Conservation (phyloP, 2,797 vertebrate species). For the Neosilurus hyrtlii region DNA sequence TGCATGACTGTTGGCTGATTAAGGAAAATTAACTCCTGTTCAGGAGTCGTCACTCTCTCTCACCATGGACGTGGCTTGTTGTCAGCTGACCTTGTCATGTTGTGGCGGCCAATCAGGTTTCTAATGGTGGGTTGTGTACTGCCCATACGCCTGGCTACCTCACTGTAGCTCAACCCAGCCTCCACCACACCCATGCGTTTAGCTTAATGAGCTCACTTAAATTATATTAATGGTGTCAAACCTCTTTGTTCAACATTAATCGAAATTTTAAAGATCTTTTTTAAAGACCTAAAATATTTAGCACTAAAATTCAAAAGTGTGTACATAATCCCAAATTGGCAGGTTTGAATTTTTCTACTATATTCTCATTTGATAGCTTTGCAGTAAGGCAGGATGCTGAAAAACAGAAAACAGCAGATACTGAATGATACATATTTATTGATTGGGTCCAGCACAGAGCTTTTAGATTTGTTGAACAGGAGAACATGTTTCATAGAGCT, state of each 20-base stretch:
- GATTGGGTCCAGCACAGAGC: constrained; percentile 8
- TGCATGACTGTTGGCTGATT: too few species aligned
- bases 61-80: too few species aligned
- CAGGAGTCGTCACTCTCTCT: too few species aligned
- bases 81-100: too few species aligned
- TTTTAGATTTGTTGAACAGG: constrained; percentile 38
- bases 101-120: too few species aligned
- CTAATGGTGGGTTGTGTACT: too few species aligned
- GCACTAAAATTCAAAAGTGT: constrained; percentile 1
- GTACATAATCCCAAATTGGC: not conserved
- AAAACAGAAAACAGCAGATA: not conserved
- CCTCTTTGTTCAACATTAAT: constrained; percentile 51
- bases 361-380: not conserved
- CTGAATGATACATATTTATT: not conserved
- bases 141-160: too few species aligned
- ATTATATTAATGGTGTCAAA: constrained; percentile 55
- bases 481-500: constrained; percentile 1
- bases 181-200: not conserved
- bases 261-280: constrained; percentile 33
- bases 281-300: not conserved
- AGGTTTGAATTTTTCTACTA: not conserved
- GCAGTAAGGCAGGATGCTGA: not conserved
- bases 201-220: constrained; percentile 57
- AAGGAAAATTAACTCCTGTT: too few species aligned
- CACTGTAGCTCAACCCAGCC: too few species aligned